A percentile compares a stretch with the other conserved stretches of the same genome.
Conservation (phyloP, 2,888 invertebrate genomes). For the Drosophila pseudotalamancana region DNA sequence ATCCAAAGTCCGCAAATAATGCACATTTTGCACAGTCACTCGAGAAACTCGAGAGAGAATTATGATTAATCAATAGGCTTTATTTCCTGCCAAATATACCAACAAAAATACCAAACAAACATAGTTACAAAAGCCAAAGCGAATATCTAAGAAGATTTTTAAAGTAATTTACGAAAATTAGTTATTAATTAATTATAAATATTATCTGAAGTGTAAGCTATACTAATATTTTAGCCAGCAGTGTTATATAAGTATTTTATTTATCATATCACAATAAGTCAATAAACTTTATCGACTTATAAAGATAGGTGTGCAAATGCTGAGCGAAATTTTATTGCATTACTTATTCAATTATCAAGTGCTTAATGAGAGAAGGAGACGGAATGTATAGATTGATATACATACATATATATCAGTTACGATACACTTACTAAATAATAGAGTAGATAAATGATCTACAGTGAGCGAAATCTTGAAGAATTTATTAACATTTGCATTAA, state of each 20-base stretch:
- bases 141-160: too few species aligned
- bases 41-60: slow-evolving; percentile 1
- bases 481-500: too few species aligned
- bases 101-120: too few species aligned
- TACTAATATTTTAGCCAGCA: not conserved
- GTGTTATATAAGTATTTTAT: not conserved
- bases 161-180: too few species aligned
- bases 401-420: too few species aligned
- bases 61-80: slow-evolving; percentile 33
- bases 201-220: too few species aligned
- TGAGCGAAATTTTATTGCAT: not conserved
- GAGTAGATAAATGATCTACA: too few species aligned
- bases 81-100: not conserved
- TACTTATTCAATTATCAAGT: not conserved
- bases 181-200: too few species aligned
- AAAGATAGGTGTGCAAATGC: not conserved
- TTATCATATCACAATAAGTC: slow-evolving; percentile 1
- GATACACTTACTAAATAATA: too few species aligned
- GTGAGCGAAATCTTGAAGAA: too few species aligned
- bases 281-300: not conserved
- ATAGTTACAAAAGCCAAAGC: too few species aligned
- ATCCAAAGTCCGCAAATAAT: slow-evolving; percentile 35
- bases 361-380: not conserved
- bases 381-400: too few species aligned
- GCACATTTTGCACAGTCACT: slow-evolving; percentile 14